These are phyloP conservation scores for Centroberyx gerrardi DNA, from an alignment of 2,797 vertebrate genomes.

Conservation along the genomic window DNA sequence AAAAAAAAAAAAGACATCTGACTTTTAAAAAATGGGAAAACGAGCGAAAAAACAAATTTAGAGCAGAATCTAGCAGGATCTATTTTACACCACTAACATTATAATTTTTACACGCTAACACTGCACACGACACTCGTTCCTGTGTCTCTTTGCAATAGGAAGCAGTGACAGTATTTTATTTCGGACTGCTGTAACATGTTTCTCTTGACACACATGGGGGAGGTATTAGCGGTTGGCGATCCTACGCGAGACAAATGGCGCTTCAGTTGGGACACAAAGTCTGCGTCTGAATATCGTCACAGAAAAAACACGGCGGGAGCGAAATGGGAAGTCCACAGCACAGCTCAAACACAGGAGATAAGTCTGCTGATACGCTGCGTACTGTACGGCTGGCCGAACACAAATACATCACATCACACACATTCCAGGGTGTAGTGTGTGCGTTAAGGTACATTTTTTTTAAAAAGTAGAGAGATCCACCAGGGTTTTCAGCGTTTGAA, in stretches of 20 bases:
- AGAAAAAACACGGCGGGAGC: slow-evolving; percentile 11
- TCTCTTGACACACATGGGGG: slow-evolving; percentile 37
- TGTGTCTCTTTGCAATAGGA: slow-evolving; percentile 20
- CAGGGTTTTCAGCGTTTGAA: slow-evolving; percentile 74
- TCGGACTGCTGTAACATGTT: slow-evolving; percentile 31
- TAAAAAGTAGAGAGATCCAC: slow-evolving; percentile 77
- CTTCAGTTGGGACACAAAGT: neutral
- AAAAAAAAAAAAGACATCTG: slow-evolving; percentile 38
- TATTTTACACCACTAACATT: slow-evolving; percentile 26
- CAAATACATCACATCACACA: slow-evolving; percentile 5
- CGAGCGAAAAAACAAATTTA: slow-evolving; percentile 14
- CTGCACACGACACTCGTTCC: slow-evolving; percentile 29
- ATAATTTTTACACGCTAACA: neutral
- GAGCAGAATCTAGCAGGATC: slow-evolving; percentile 17
- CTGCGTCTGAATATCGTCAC: slow-evolving; percentile 46
- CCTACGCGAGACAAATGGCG: slow-evolving; percentile 45
- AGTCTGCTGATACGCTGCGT: slow-evolving; percentile 41
- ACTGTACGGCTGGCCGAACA: slow-evolving; percentile 29
- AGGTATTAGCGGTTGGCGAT: slow-evolving; percentile 58
- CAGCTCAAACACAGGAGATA: slow-evolving; percentile 65
- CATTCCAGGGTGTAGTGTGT: neutral
- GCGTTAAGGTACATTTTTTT: slow-evolving; percentile 16
- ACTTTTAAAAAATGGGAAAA: slow-evolving; percentile 46
- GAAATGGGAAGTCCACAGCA: slow-evolving; percentile 47
- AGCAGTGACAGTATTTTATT: slow-evolving; percentile 7